phyloP scores from a whole-genome alignment of 2,113 vertebrate genomes.

The Myiopsitta monachus region DNA sequence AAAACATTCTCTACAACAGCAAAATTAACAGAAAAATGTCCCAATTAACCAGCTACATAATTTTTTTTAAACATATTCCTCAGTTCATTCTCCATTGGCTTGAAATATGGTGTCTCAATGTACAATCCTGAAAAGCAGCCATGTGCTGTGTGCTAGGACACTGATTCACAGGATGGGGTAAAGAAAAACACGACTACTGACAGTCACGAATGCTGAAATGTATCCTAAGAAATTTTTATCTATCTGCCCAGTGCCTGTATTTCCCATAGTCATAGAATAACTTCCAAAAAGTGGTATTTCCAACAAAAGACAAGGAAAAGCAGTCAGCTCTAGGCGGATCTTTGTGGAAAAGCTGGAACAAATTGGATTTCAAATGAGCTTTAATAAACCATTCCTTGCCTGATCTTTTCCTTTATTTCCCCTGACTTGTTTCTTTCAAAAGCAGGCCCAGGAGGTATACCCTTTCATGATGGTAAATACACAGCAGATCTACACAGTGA shows the following conservation, averaged over 20 bases:
- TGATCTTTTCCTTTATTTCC: background rate
- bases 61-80: background rate
- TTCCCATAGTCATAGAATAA: background rate
- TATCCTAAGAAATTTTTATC: background rate
- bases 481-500: background rate
- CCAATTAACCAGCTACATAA: background rate
- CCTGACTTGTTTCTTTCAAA: background rate
- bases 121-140: background rate
- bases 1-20: background rate
- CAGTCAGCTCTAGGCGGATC: background rate
- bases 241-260: background rate
- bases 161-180: background rate
- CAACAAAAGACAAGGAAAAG: background rate
- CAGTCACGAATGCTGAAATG: background rate
- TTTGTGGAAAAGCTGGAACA: background rate
- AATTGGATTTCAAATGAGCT: background rate
- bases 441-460: background rate
- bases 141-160: background rate
- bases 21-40: background rate
- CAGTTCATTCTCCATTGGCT: background rate
- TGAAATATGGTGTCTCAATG: background rate
- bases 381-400: background rate
- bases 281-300: background rate
- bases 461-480: background rate
- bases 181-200: background rate